A percentile compares a stretch with the other conserved stretches of the same genome.
Evolutionary conservation across 2,797 vertebrate genomes (phyloP).

Genomic region (Adrianichthys oophorus): DNA sequence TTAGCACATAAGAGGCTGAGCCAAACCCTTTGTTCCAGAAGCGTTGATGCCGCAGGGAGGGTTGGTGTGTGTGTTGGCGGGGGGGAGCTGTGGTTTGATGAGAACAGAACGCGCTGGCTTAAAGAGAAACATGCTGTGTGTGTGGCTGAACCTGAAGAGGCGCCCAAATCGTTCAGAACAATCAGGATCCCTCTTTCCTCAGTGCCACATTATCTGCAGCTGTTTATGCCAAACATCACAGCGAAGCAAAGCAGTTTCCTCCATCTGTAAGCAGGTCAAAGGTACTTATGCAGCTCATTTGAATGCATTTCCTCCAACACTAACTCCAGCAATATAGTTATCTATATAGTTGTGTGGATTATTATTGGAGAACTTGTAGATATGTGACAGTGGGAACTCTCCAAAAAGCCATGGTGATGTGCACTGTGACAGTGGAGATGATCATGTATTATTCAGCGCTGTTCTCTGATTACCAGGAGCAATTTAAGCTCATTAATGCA

Average conservation of each 20-base stretch:
- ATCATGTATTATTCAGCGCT: too few species aligned
- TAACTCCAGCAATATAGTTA: too few species aligned
- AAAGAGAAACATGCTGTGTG: constrained; percentile 17
- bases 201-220: background rate
- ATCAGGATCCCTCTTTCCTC: constrained; percentile 1
- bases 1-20: constrained; percentile 54
- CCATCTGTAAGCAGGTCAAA: constrained; percentile 4
- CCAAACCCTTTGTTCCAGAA: constrained; percentile 47
- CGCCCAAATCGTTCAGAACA: constrained; percentile 2
- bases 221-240: constrained; percentile 9
- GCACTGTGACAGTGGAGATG: too few species aligned
- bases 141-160: constrained; percentile 15
- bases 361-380: too few species aligned
- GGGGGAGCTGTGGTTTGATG: constrained; percentile 23
- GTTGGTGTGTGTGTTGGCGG: constrained; percentile 13
- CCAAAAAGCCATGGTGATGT: too few species aligned
- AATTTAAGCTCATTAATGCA: constrained; percentile 19
- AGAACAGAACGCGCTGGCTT: constrained; percentile 7
- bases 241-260: background rate
- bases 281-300: background rate
- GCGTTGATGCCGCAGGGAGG: constrained; percentile 15
- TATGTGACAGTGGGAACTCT: too few species aligned
- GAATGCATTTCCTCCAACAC: too few species aligned
- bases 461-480: too few species aligned
- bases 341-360: too few species aligned